Conservation (phyloP, 2,888 invertebrate genomes). For the Himalopsyche tibetana region DNA sequence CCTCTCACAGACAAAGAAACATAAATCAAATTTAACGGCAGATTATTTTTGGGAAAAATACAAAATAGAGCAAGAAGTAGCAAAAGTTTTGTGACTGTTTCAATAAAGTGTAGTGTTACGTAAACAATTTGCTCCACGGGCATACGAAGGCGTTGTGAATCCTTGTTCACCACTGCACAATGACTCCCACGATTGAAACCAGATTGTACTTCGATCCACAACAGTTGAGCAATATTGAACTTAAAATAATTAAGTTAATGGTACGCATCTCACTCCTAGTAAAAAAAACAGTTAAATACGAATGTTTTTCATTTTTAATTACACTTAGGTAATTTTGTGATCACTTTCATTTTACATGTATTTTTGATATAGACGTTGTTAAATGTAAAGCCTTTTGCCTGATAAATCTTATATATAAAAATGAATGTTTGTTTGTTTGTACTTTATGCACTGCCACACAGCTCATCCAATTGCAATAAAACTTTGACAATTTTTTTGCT, state of each 20-base stretch:
- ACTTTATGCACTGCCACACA: neutral
- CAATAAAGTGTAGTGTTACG: neutral
- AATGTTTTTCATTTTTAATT: too few relatives aligned
- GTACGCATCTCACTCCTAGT: too few relatives aligned
- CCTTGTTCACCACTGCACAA: neutral
- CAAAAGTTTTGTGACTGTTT: neutral
- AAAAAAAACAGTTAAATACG: too few relatives aligned
- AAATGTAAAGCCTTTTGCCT: too few relatives aligned
- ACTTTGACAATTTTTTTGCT: neutral
- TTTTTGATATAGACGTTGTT: too few relatives aligned
- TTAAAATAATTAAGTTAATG: too few relatives aligned
- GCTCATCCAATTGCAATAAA: constrained; percentile 32
- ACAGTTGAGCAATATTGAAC: neutral
- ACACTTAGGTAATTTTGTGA: too few relatives aligned
- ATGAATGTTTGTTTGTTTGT: too few relatives aligned
- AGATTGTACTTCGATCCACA: neutral
- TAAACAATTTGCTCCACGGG: neutral
- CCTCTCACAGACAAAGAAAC: too few relatives aligned
- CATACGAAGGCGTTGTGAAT: neutral
- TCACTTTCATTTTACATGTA: too few relatives aligned
- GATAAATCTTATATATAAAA: too few relatives aligned
- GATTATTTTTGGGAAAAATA: neutral
- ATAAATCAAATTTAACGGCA: neutral
- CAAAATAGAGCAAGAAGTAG: neutral
- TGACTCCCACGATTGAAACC: neutral